These are phyloP conservation scores for Callyntrura guangdongensis DNA, from an alignment of 2,888 invertebrate genomes.

Conservation along the genomic window DNA sequence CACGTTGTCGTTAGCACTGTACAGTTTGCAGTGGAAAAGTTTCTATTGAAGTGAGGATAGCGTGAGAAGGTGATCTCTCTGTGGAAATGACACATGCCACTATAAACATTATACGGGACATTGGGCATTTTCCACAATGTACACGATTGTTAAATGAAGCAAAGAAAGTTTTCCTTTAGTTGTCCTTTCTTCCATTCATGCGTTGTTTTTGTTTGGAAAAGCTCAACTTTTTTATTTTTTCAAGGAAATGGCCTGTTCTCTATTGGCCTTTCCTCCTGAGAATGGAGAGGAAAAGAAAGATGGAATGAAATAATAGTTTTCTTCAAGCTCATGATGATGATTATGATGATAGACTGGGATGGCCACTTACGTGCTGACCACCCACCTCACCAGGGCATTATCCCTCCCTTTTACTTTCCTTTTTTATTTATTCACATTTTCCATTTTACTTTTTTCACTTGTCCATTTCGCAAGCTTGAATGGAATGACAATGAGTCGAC, in stretches of 20 bases:
- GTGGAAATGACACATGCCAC: constrained; percentile 31
- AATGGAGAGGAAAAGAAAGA: constrained; percentile 20
- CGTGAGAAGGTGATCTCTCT: background rate
- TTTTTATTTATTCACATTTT: constrained; percentile 47
- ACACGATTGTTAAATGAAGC: constrained; percentile 71
- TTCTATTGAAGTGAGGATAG: constrained; percentile 7
- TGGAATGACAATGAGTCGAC: constrained; percentile 70
- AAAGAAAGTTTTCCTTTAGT: constrained; percentile 32
- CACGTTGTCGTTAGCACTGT: background rate
- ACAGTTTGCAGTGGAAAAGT: background rate
- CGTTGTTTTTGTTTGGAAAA: constrained; percentile 47
- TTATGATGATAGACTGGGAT: constrained; percentile 54
- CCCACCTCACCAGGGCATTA: constrained; percentile 10
- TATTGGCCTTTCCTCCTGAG: constrained; percentile 30
- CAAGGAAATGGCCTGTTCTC: constrained; percentile 56
- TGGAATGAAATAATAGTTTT: constrained; percentile 54
- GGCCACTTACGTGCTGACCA: constrained; percentile 21
- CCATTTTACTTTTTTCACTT: constrained; percentile 56
- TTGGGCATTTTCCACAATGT: constrained; percentile 46
- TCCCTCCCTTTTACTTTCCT: constrained; percentile 2
- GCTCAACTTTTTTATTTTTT: constrained; percentile 48
- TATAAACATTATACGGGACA: constrained; percentile 31
- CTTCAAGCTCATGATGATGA: constrained; percentile 38
- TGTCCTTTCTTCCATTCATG: constrained; percentile 59
- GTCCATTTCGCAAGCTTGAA: constrained; percentile 56